These are phyloP conservation scores for Desoria tigrina DNA, from an alignment of 2,888 invertebrate species.

Conservation along the genomic window DNA sequence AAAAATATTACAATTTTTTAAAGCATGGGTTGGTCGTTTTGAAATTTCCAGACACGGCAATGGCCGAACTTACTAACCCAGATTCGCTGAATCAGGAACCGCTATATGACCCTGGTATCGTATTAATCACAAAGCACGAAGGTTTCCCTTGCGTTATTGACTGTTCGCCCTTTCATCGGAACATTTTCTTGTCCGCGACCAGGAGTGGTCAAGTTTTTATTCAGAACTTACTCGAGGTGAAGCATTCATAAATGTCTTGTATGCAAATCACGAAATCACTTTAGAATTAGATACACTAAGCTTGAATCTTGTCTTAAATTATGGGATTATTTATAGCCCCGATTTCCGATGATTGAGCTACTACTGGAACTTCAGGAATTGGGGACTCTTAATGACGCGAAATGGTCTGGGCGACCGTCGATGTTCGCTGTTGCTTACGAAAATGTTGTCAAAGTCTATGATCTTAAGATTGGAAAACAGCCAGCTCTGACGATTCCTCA, in stretches of 20 bases:
- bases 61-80: slow-evolving; percentile 13
- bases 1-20: background rate
- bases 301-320: no score
- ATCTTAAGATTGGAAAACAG: slow-evolving; percentile 29
- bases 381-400: slow-evolving; percentile 33
- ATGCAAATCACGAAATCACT: background rate
- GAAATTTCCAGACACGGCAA: slow-evolving; percentile 12
- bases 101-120: slow-evolving; percentile 37
- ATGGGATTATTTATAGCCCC: slow-evolving; percentile 24
- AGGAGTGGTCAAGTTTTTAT: slow-evolving; percentile 37
- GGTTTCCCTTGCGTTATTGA: slow-evolving; percentile 39
- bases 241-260: no score
- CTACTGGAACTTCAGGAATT: slow-evolving; percentile 10
- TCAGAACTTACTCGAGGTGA: slow-evolving; percentile 44
- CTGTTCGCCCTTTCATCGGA: slow-evolving; percentile 47
- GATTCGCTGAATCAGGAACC: slow-evolving; percentile 21
- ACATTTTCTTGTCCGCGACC: slow-evolving; percentile 43
- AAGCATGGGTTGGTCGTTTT: background rate
- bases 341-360: slow-evolving; percentile 24
- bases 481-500: slow-evolving; percentile 32
- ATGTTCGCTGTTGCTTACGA: slow-evolving; percentile 40
- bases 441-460: slow-evolving; percentile 38
- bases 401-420: slow-evolving; percentile 49
- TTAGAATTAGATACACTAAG: no score
- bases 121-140: slow-evolving; percentile 29